Evolutionary conservation across 1,140 invertebrate species (phyloP).

Genomic region (Frieseomelitta varia): DNA sequence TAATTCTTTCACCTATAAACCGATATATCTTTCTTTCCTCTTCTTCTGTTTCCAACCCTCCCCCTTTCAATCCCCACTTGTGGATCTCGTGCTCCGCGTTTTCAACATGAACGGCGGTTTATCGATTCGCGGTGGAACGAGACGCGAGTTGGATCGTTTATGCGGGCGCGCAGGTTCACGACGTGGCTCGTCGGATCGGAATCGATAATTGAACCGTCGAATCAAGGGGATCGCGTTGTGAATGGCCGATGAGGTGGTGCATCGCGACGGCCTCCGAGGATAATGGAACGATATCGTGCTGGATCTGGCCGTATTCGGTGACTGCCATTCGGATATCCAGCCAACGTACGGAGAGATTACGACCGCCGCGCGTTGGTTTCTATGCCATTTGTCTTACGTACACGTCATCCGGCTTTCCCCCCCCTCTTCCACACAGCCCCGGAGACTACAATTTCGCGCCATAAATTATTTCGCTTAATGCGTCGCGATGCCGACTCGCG

Average conservation of each 20-base stretch:
- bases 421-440: neutral
- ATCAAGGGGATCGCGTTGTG: slow-evolving; percentile 11
- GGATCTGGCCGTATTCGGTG: neutral
- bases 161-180: neutral
- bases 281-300: slow-evolving; percentile 37
- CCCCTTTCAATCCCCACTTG: neutral
- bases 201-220: slow-evolving; percentile 22
- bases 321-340: slow-evolving; percentile 8
- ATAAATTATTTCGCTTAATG: slow-evolving; percentile 42
- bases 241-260: slow-evolving; percentile 22
- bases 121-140: neutral
- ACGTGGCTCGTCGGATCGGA: neutral
- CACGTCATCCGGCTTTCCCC: slow-evolving; percentile 6
- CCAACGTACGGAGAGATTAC: slow-evolving; percentile 38
- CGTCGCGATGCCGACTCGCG: slow-evolving; percentile 5
- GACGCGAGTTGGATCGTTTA: neutral
- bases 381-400: slow-evolving; percentile 37
- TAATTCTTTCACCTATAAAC: neutral
- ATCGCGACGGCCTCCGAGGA: neutral
- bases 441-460: slow-evolving; percentile 33
- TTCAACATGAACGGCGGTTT: neutral
- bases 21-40: neutral
- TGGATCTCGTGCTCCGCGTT: neutral
- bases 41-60: neutral
- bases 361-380: neutral